phyloP scores from a whole-genome alignment of 2,797 vertebrate species.

The Pangasius djambal region DNA sequence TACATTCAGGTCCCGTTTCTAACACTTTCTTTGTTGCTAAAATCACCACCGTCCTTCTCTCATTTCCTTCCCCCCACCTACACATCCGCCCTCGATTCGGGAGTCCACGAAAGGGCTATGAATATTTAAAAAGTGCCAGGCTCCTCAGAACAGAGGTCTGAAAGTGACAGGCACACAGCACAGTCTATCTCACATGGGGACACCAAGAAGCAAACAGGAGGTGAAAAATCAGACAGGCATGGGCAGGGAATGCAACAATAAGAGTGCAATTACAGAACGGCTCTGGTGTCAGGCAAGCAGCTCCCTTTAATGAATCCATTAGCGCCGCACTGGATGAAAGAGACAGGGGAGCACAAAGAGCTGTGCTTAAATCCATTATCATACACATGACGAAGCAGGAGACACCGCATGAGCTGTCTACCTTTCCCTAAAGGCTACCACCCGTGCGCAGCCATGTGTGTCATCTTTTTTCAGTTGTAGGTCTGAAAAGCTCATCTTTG shows the following conservation, averaged over 20 bases:
- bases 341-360: constrained; percentile 42
- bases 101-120: constrained; percentile 47
- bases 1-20: constrained; percentile 14
- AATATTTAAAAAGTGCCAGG: constrained; percentile 58
- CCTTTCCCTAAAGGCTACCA: constrained; percentile 19
- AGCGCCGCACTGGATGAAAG: constrained; percentile 41
- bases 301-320: constrained; percentile 55
- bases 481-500: constrained; percentile 2
- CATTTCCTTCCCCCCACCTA: constrained; percentile 39
- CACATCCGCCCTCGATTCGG: constrained; percentile 46
- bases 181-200: constrained; percentile 8
- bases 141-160: constrained; percentile 34
- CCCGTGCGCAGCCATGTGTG: constrained; percentile 9
- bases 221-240: constrained; percentile 39
- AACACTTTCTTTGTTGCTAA: constrained; percentile 24
- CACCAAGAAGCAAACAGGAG: constrained; percentile 9
- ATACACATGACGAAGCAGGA: constrained; percentile 26
- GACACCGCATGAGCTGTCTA: constrained; percentile 13
- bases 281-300: constrained; percentile 36
- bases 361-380: constrained; percentile 36
- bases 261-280: constrained; percentile 45
- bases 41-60: constrained; percentile 34
- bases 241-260: constrained; percentile 45
- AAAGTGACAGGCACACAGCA: constrained; percentile 30
- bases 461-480: background rate